Evolutionary conservation across 2,797 vertebrate genomes (phyloP).

Genomic region (Micrastur ruficollis): DNA sequence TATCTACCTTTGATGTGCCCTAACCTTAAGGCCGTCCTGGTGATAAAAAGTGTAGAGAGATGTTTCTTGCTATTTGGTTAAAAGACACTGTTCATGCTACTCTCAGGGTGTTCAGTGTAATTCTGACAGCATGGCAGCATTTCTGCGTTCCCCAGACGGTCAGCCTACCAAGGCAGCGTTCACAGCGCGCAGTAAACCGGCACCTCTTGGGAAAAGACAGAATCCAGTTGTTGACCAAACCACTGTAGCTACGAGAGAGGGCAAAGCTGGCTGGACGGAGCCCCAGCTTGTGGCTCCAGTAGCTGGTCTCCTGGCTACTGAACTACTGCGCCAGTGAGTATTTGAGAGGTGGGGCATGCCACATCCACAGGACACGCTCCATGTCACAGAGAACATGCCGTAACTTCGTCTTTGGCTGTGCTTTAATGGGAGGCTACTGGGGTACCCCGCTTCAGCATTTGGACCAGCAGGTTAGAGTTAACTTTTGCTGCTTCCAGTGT

Average conservation of each 20-base stretch:
- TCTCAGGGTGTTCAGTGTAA: not conserved
- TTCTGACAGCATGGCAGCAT: not conserved
- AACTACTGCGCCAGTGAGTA: not conserved
- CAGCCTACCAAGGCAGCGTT: not conserved
- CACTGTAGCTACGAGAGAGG: too few species aligned
- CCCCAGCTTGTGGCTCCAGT: not conserved
- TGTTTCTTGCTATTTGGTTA: not conserved
- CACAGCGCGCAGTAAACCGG: not conserved
- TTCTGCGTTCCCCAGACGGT: not conserved
- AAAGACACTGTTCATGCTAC: not conserved
- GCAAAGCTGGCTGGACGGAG: not conserved
- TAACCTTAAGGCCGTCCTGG: not conserved
- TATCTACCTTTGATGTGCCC: not conserved
- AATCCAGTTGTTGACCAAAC: not conserved
- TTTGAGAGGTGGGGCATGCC: not conserved
- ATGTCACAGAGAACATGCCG: fast-evolving
- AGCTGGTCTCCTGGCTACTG: not conserved
- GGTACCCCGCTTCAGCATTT: not conserved
- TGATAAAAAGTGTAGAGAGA: not conserved
- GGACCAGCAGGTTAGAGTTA: not conserved
- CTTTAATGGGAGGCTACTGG: not conserved
- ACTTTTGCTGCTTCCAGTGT: not conserved
- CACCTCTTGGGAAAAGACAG: not conserved
- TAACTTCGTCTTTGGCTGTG: not conserved
- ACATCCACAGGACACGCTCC: not conserved